Base-by-base conservation (phyloP, 2,797 vertebrate genomes). In the Ctenochaetus hawaiiensis region DNA sequence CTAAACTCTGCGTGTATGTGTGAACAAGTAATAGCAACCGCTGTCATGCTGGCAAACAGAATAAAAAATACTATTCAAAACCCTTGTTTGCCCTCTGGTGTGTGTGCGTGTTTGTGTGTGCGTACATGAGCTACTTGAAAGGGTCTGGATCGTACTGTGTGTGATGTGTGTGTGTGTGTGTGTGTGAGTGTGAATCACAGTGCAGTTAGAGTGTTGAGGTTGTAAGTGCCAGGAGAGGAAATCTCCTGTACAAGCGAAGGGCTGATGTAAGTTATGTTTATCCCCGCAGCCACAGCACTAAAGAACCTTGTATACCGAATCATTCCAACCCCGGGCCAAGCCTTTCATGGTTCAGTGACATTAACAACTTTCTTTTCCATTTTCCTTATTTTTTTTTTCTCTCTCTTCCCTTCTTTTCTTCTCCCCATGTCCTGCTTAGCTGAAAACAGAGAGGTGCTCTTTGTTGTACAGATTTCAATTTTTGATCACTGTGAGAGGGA, bases 231-330 rank as follows among this genome's bases (percentile, higher is more conserved):
- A 93, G 92, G 89, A 94, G 92, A 94, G 88, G 93, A 94, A 92
- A 96, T 93, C 94, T 95, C 90, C 90, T 92, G 93, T 95, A 93
- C 90, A 78, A 96, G 94, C 83, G 10, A 91, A 80, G 87, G 91
- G 93, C 92, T 95, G 92, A 96, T 95, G 95, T 96, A 95, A 95
- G 94, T 94, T 93, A 94, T 96, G 95, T 96, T 96, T 95, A 96
- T 95, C 95, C 95, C 94, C 80, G 93, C 91, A 96, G 96, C 94
- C 94, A 92, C 92, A 91, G 89, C 88, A 91, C 94, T 93, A 91
- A 93, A 91, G 92, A 96, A 96, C 94, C 94, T 93, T 92, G 93
- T 93, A 94, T 89, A 95, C 88, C 75, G 77, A 92, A 92, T 94
- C 94, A 95, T 95, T 96, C 94, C 93, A 95, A 92, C 95, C 95